Evolutionary conservation across 2,888 invertebrate species (phyloP).

Genomic region (Leptopilina drosophilae): DNA sequence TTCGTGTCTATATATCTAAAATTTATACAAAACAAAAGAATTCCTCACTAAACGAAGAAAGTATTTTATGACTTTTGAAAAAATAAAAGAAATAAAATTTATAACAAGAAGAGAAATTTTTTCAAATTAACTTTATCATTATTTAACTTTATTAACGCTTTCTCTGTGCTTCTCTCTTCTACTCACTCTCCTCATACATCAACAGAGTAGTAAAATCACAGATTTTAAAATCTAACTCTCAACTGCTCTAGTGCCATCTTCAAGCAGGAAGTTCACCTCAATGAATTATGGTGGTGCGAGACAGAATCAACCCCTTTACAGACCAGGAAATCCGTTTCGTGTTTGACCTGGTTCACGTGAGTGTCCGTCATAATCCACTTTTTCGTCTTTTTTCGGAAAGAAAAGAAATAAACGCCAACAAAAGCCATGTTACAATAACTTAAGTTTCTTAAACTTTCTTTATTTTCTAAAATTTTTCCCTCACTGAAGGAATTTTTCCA

Average conservation of each 20-base stretch:
- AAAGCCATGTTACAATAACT: background rate
- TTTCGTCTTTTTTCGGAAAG: background rate
- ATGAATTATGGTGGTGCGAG: constrained; percentile 1
- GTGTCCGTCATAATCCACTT: constrained; percentile 21
- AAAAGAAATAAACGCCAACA: constrained; percentile 9
- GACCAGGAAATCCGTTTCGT: constrained; percentile 26
- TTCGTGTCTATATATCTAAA: background rate
- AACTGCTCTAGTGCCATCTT: constrained; percentile 12
- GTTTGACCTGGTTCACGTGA: constrained; percentile 34
- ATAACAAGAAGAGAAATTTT: background rate
- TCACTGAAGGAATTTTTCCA: background rate
- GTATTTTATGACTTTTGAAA: background rate
- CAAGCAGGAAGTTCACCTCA: background rate
- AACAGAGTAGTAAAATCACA: background rate
- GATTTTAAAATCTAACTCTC: background rate
- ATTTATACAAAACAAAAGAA: constrained; percentile 1
- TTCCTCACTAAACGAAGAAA: background rate
- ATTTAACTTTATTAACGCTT: background rate
- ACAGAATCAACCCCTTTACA: constrained; percentile 25
- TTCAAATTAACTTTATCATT: constrained; percentile 1
- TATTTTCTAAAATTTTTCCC: background rate
- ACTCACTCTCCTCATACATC: background rate
- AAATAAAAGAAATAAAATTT: background rate
- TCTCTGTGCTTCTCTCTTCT: no score
- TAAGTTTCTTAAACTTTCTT: no score